phyloP scores from a whole-genome alignment of 2,113 vertebrate genomes.

The Eonycteris spelaea region DNA sequence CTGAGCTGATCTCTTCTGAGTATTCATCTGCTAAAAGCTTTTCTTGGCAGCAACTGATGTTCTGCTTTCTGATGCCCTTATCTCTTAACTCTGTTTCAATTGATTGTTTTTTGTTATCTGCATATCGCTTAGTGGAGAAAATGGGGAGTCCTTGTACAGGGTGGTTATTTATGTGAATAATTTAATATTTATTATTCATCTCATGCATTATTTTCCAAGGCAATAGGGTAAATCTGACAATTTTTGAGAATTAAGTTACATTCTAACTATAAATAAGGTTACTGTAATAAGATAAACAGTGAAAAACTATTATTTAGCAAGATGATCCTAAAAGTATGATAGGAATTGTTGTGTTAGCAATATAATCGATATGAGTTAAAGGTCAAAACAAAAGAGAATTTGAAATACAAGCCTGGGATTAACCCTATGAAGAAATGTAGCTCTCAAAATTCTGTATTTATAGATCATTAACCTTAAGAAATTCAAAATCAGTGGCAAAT shows the following conservation, averaged over 20 bases:
- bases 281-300: neutral
- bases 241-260: neutral
- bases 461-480: neutral
- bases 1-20: neutral
- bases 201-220: neutral
- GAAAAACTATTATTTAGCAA: neutral
- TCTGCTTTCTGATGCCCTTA: neutral
- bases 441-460: neutral
- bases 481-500: neutral
- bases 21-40: neutral
- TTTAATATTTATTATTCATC: neutral
- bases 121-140: neutral
- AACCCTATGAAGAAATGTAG: neutral
- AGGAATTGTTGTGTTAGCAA: neutral
- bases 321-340: neutral
- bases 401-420: neutral
- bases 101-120: neutral
- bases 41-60: neutral
- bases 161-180: neutral
- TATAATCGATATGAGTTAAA: neutral
- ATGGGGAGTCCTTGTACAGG: neutral
- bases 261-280: constrained; percentile 6
- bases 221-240: neutral
- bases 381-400: neutral
- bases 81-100: neutral